Percentiles rank a stretch among this genome's conserved stretches.
Evolutionary conservation across 2,797 vertebrate species (phyloP).

Genomic region (Synaphobranchus kaupii): DNA sequence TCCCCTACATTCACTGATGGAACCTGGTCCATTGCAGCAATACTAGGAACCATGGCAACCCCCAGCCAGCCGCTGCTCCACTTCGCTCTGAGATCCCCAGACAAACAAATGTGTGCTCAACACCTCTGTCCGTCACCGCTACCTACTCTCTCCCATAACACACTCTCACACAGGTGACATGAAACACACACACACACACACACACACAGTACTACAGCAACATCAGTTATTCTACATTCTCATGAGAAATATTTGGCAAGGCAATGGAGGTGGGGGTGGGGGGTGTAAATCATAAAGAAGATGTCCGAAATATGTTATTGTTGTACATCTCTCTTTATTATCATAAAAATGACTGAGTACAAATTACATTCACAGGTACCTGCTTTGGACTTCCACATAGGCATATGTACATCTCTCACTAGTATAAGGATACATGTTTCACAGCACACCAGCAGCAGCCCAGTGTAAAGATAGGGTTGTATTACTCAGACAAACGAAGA

Average conservation of each 20-base stretch:
- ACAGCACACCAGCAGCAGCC: constrained; percentile 23
- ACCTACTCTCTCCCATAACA: not conserved
- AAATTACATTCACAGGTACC: constrained; percentile 78
- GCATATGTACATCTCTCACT: constrained; percentile 46
- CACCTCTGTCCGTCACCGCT: not conserved
- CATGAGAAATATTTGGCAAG: no score
- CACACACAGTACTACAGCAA: not conserved
- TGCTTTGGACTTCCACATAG: constrained; percentile 43
- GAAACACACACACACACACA: not conserved
- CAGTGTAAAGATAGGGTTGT: constrained; percentile 53
- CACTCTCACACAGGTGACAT: not conserved
- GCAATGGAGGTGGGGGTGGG: not conserved
- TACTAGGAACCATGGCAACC: not conserved
- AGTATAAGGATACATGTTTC: constrained; percentile 33
- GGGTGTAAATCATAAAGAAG: not conserved
- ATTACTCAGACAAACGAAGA: constrained; percentile 40
- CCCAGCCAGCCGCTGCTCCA: not conserved
- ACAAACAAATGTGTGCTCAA: not conserved
- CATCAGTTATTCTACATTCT: not conserved
- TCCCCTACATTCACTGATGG: not conserved
- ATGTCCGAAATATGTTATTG: constrained; percentile 30
- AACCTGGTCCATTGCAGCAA: not conserved
- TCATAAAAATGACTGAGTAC: constrained; percentile 76
- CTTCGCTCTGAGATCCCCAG: not conserved
- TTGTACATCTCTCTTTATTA: constrained; percentile 69